These are phyloP conservation scores for Gastrophysa polygoni DNA, from an alignment of 2,888 invertebrate species.

Conservation along the genomic window DNA sequence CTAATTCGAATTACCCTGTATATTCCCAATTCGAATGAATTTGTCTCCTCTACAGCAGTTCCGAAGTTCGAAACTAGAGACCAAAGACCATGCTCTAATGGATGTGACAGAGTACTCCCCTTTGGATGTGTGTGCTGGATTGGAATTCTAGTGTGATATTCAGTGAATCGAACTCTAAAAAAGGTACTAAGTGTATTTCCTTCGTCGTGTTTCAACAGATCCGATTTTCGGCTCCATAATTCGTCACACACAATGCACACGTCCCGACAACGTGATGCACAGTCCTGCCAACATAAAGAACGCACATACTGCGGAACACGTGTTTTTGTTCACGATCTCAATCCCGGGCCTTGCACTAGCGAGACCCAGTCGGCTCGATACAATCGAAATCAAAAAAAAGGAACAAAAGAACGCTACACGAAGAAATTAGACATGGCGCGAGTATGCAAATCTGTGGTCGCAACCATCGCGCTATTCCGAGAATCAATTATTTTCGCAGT, in stretches of 20 bases:
- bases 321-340: neutral
- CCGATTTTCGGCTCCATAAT: neutral
- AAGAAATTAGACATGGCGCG: slow-evolving; percentile 17
- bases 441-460: slow-evolving; percentile 13
- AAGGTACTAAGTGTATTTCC: no score
- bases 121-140: no score
- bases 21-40: no score
- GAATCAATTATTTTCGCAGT: slow-evolving; percentile 10
- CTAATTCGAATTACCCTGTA: no score
- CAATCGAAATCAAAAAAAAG: neutral
- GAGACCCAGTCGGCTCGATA: neutral
- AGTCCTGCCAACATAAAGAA: neutral
- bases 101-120: no score
- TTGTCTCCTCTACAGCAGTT: no score
- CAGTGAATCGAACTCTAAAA: no score
- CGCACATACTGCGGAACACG: neutral
- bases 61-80: no score
- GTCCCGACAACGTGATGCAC: neutral
- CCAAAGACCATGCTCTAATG: no score
- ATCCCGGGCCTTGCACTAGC: no score
- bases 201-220: neutral
- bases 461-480: neutral
- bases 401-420: slow-evolving; percentile 2
- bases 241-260: neutral
- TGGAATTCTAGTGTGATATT: no score